Base-by-base conservation (phyloP, 2,113 vertebrate genomes). In the Lophotis ruficrista region DNA sequence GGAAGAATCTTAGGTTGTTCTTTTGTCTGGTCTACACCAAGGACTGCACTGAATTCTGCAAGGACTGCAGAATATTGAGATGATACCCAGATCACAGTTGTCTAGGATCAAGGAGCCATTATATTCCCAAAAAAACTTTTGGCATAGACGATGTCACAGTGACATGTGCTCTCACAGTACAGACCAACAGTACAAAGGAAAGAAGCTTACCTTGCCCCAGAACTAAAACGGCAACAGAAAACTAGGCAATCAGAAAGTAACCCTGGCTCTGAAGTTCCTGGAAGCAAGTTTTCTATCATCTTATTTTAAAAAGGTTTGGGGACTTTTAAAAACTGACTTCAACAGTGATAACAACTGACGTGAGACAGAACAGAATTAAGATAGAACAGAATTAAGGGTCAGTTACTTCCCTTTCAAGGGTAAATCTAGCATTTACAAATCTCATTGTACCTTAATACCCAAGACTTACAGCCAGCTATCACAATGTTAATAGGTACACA, bases 161-260 rank as follows among this genome's bases (percentile, higher is more conserved):
- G 9, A 41, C 12, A 8, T 1, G 7, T 0, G 3, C 6, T 37
- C 83, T 70, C 25, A 15, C 12, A 43, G 41, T 5, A 23, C 14
- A 68, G 23, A 62, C 9, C 28, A 73, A 5, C 5, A 45, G 10
- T 3, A 24, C 2, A 3, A 72, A 80, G 54, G 45, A 50, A 82
- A 15, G 21, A 65, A 43, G 58, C 3, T 76, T 10, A 57, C 11
- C 41, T 57, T 7, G 0, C 9, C 41, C 53, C 41, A 65, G 16
- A 83, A 65, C 13, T 43, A 56, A 85, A 82, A 72, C 3, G 6
- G 47, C 47, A 75, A n/a, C 73, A 90, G 65, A 14, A 87, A 87
- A 54, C 2, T 0, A 90, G 21, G 24, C 11, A 87, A 23, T 16
- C 14, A 22, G 43, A 87, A 90, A 75, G 38, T 0, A 89, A 10